A percentile compares a stretch with the other conserved stretches of the same genome.
Evolutionary conservation across 2,797 vertebrate species (phyloP).

Genomic region (Gallinago stenura): DNA sequence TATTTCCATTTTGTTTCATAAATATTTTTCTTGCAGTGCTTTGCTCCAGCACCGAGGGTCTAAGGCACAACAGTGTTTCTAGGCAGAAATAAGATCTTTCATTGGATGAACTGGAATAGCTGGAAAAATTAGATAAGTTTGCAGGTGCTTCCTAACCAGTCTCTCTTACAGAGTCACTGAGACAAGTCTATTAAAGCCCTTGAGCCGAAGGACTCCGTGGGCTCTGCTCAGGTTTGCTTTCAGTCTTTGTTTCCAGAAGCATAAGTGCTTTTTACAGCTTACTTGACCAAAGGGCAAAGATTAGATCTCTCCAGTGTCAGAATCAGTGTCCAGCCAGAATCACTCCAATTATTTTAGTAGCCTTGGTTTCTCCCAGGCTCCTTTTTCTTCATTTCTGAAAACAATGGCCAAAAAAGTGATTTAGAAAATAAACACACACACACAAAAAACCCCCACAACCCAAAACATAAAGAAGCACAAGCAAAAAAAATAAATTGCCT

Average conservation of each 20-base stretch:
- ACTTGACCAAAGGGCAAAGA: background rate
- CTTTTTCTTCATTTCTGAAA: background rate
- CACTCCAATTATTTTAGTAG: background rate
- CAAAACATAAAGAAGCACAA: background rate
- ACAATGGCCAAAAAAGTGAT: background rate
- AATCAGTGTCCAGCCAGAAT: background rate
- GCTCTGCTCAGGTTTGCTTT: background rate
- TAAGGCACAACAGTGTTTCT: background rate
- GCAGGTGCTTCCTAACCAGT: conserved; percentile 32
- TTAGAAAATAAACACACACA: background rate
- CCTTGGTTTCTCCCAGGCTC: background rate
- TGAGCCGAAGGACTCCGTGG: background rate
- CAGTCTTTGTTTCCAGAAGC: background rate
- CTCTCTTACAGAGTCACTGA: background rate
- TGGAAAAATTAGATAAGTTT: conserved; percentile 46
- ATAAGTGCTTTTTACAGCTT: background rate
- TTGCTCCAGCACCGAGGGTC: background rate
- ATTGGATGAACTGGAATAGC: background rate
- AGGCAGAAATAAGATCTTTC: conserved; percentile 32
- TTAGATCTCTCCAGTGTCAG: background rate
- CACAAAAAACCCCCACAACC: background rate
- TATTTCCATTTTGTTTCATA: conserved; percentile 1
- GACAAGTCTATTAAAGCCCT: background rate
- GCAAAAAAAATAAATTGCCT: background rate
- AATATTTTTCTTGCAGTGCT: conserved; percentile 24